Evolutionary conservation across 2,888 invertebrate species (phyloP).

Genomic region (Gortyna flavago): DNA sequence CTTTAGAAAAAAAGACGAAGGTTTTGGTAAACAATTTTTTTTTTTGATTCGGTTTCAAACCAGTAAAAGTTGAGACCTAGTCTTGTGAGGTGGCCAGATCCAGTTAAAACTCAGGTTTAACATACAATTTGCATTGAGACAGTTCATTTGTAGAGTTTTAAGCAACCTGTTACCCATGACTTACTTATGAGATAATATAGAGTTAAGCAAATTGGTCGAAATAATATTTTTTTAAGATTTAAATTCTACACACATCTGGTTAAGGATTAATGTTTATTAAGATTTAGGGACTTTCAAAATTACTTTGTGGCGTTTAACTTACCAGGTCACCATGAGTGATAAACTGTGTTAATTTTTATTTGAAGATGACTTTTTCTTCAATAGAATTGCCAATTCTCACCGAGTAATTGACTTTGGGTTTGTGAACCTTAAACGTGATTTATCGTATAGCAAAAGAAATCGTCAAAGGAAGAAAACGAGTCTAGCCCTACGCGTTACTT

Average conservation of each 20-base stretch:
- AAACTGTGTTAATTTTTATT: neutral
- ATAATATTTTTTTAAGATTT: neutral
- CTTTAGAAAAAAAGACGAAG: neutral
- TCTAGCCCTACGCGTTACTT: neutral
- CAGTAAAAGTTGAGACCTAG: neutral
- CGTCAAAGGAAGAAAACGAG: neutral
- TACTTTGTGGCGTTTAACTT: neutral
- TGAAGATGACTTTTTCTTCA: neutral
- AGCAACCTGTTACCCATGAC: neutral
- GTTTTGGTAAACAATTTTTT: too few species aligned
- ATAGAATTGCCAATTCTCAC: neutral
- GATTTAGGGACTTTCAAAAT: constrained; percentile 1
- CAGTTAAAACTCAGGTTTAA: neutral
- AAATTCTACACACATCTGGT: neutral
- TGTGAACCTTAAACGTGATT: constrained; percentile 2
- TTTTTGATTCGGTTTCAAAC: too few species aligned
- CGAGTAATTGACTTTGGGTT: neutral
- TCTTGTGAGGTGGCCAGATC: neutral
- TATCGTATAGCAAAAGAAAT: constrained; percentile 18
- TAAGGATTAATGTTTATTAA: neutral
- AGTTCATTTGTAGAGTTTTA: neutral
- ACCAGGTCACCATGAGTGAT: constrained; percentile 6
- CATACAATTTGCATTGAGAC: neutral
- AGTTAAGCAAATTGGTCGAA: neutral
- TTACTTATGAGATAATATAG: neutral